Evolutionary conservation across 2,888 invertebrate species (phyloP), one percentile per base, ranked within the genome.

Genomic region (Drosophila yooni): DNA sequence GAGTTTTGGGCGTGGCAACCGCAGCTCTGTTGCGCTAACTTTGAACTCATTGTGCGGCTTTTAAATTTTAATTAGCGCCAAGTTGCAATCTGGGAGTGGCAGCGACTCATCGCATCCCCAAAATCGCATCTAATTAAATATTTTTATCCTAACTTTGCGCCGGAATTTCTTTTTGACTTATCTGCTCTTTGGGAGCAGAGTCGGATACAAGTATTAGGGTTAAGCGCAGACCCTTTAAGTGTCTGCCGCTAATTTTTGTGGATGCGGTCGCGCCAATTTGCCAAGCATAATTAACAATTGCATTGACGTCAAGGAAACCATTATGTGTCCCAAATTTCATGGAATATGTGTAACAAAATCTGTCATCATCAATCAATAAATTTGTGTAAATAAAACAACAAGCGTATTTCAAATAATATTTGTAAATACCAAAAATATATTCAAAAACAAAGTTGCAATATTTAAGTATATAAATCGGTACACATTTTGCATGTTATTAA

Each of bases 1-100:
- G 31, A 33, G 31, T 34, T 34, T 54, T 54, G 63, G 29, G 54
- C 58, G 63, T 53, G 52, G 66, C 59, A 40, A 31, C 29, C 48
- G 29, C 46, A 50, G 67, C 88, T 15, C 21, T 70, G 78, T 76
- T 81, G 76, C 75, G 81, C 82, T 86, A 86, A 88, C 89, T 90
- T 90, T 86, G 73, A 71, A 80, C 90, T 88, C 89, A 86, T 86
- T 90, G 90, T 87, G 87, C 84, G 87, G 86, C 82, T 90, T 86
- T 86, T 90, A 88, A 86, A 90, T 88, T 90, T 88, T 90, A 88
- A 88, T 88, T 88, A 90, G 82, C 90, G 81, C 61, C 81, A 85
- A 87, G 79, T 72, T 77, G 74, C 79, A 74, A 69, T 66, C 74
- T 61, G 75, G 36, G 36, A 53, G 60, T 66, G 69, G 79, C 72